Evolutionary conservation across 2,113 vertebrate species (phyloP).

Genomic region (Dolichotis patagonum): DNA sequence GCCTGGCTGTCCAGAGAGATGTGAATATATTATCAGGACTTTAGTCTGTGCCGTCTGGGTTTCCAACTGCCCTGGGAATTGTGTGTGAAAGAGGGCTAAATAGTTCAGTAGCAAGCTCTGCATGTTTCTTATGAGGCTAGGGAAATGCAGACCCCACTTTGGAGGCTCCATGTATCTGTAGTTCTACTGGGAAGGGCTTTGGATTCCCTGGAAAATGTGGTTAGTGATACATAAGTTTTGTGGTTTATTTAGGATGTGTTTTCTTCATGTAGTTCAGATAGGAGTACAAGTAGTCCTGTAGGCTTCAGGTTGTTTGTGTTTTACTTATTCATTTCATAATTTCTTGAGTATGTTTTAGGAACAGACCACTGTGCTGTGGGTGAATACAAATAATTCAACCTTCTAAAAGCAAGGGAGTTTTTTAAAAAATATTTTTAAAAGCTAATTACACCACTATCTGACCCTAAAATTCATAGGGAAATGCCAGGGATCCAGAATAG

Average conservation of each 20-base stretch:
- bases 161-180: not conserved
- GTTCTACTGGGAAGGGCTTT: not conserved
- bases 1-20: not conserved
- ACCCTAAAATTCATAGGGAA: slow-evolving; percentile 23
- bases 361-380: not conserved
- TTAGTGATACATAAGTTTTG: not conserved
- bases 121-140: not conserved
- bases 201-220: not conserved
- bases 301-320: not conserved
- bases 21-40: not conserved
- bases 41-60: not conserved
- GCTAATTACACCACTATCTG: not conserved
- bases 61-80: not conserved
- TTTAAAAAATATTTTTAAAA: not conserved
- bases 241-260: not conserved
- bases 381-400: not conserved
- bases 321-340: slow-evolving; percentile 25
- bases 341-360: not conserved
- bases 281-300: not conserved
- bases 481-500: not conserved
- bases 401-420: not conserved
- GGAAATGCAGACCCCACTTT: not conserved
- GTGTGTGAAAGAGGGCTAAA: not conserved
- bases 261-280: not conserved
- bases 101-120: not conserved